Conservation (phyloP, 2,113 vertebrate species). For the Xiphorhynchus elegans region DNA sequence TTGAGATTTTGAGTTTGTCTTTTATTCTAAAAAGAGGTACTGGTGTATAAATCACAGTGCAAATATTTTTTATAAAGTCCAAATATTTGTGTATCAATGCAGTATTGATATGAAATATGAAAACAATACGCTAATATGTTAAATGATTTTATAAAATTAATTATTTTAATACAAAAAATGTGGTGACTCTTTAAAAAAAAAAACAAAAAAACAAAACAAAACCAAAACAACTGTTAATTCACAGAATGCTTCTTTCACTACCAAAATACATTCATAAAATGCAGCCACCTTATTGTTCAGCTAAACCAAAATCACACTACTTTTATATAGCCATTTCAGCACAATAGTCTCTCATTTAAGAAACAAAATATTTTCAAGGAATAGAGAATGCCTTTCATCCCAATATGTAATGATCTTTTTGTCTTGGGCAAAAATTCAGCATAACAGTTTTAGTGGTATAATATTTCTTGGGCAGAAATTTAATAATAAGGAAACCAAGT, state of each 20-base stretch:
- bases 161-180: accelerated
- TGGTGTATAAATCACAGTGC: neutral
- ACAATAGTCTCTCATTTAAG: neutral
- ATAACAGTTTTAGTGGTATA: conserved; percentile 6
- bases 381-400: neutral
- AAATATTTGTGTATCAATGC: neutral
- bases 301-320: neutral
- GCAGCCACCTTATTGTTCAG: neutral
- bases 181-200: accelerated
- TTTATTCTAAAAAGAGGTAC: neutral
- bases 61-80: neutral
- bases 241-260: neutral
- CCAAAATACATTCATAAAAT: neutral
- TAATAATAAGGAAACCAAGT: conserved; percentile 4
- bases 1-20: neutral
- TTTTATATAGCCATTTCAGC: neutral
- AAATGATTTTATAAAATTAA: neutral
- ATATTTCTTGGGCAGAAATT: conserved; percentile 39
- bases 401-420: neutral
- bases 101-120: neutral
- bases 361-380: neutral
- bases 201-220: neutral
- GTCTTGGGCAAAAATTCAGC: neutral
- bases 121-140: neutral
- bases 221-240: neutral